Conservation (phyloP, 2,888 invertebrate genomes). For the Julus scanicus region DNA sequence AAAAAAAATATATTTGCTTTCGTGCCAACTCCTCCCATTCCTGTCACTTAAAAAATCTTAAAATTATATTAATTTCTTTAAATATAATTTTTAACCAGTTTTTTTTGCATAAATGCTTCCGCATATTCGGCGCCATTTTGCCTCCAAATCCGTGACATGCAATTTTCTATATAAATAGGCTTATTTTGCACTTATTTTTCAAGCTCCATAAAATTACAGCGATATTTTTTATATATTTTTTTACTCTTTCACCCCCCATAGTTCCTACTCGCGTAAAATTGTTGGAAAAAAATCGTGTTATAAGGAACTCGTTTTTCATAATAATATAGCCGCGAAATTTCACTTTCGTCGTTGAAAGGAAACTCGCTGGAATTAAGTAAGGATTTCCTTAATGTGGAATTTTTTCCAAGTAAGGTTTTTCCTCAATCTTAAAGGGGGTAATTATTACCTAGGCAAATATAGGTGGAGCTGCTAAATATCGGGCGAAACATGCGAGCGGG, state of each 20-base stretch:
- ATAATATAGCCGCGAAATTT: neutral
- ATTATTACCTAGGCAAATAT: neutral
- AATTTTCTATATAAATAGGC: neutral
- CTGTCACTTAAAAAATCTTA: neutral
- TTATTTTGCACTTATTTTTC: neutral
- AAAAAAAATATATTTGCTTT: neutral
- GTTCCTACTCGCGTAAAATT: neutral
- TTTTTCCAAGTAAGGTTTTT: neutral
- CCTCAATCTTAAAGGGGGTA: neutral
- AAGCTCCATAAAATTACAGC: conserved; percentile 4
- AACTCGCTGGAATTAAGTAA: neutral
- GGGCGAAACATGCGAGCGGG: neutral
- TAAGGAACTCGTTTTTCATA: neutral
- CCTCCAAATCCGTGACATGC: neutral
- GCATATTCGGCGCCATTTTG: neutral
- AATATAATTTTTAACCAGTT: neutral
- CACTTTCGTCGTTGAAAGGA: conserved; percentile 9
- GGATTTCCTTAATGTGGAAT: neutral
- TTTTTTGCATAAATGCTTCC: neutral
- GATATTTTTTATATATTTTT: neutral
- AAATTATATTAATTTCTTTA: conserved; percentile 1
- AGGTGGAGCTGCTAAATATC: neutral
- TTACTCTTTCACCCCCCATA: neutral
- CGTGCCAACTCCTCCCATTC: neutral
- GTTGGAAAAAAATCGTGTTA: neutral